Conservation (phyloP, 2,113 vertebrate species). For the Maccullochella peelii region DNA sequence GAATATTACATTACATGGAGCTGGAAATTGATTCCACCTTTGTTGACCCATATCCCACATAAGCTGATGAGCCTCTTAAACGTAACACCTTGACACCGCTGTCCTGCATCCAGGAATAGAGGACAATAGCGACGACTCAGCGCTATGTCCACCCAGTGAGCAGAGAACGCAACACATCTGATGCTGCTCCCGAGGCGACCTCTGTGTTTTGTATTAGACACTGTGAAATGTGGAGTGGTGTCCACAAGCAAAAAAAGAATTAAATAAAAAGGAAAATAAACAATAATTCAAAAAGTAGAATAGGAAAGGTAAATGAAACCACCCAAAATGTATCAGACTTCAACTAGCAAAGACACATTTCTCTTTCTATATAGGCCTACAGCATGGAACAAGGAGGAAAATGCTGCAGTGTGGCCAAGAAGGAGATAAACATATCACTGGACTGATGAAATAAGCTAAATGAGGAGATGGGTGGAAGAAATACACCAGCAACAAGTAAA, state of each 20-base stretch:
- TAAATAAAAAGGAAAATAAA: not conserved
- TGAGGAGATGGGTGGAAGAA: not conserved
- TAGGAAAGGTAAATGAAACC: not conserved
- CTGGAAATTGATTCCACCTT: conserved; percentile 79
- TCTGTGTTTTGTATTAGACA: not conserved
- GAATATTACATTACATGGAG: not conserved
- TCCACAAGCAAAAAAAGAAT: not conserved
- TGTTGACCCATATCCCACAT: conserved; percentile 86
- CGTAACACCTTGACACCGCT: conserved; percentile 77
- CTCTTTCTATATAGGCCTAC: not conserved
- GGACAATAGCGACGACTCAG: conserved; percentile 71
- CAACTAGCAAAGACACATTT: not conserved
- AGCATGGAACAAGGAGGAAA: not conserved
- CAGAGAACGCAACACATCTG: conserved; percentile 17
- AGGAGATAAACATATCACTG: not conserved
- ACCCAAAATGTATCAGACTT: not conserved
- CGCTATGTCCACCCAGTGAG: conserved; percentile 36
- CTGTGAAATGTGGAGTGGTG: not conserved
- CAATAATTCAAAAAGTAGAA: not conserved
- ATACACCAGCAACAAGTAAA: conserved; percentile 2
- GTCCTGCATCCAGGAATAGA: conserved; percentile 78
- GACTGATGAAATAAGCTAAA: conserved; percentile 13
- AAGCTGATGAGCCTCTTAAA: conserved; percentile 90
- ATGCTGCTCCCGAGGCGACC: conserved; percentile 5
- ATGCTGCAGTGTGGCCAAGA: not conserved